These are phyloP conservation scores for Mythimna ferrago DNA, from an alignment of 2,888 invertebrate species.

Conservation along the genomic window DNA sequence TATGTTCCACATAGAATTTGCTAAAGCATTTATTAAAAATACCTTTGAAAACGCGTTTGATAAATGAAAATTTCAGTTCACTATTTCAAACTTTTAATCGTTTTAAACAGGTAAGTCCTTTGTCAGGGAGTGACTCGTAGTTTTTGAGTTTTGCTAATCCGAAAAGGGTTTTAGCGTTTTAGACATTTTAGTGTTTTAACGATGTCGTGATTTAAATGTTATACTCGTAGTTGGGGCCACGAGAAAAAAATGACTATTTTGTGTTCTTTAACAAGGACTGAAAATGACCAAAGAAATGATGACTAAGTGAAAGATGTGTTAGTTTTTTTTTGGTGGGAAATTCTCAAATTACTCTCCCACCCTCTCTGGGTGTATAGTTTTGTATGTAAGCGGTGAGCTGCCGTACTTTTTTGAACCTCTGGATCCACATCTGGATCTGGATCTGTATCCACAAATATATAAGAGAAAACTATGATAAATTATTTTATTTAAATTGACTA, in stretches of 20 bases:
- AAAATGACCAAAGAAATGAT: no score
- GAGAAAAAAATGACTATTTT: neutral
- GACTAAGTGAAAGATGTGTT: no score
- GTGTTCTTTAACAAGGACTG: no score
- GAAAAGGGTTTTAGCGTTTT: constrained; percentile 8
- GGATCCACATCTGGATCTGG: no score
- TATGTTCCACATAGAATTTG: constrained; percentile 5
- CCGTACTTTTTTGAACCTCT: no score
- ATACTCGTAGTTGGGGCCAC: neutral
- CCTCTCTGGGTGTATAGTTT: no score
- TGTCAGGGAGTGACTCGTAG: neutral
- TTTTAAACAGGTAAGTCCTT: constrained; percentile 7
- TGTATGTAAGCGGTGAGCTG: no score
- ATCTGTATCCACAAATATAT: no score
- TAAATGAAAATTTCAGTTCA: constrained; percentile 26
- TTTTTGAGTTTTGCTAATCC: constrained; percentile 34
- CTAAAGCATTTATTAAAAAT: constrained; percentile 1
- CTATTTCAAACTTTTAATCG: constrained; percentile 29
- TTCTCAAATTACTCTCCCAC: no score
- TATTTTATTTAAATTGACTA: no score
- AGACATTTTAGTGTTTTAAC: neutral
- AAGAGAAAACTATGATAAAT: no score
- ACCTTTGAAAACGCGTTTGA: neutral
- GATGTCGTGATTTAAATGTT: neutral
- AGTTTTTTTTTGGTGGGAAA: no score